These are phyloP conservation scores for Meandrusa payeni DNA, from an alignment of 2,888 invertebrate species.

Conservation along the genomic window DNA sequence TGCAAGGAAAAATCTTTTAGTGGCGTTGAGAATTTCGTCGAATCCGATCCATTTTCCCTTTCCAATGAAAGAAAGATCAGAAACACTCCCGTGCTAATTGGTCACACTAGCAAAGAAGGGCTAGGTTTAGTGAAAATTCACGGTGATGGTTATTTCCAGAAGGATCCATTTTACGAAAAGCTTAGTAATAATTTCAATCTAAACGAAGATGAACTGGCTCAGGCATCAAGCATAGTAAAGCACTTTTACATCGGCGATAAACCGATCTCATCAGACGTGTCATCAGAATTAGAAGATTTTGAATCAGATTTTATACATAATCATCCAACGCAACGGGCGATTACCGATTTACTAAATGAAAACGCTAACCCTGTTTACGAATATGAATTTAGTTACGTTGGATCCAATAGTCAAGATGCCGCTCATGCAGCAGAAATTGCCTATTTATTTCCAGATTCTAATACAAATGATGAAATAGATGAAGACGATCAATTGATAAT, in stretches of 20 bases:
- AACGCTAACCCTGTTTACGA: conserved; percentile 56
- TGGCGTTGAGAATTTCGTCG: conserved; percentile 59
- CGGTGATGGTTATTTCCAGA: conserved; percentile 44
- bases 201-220: conserved; percentile 41
- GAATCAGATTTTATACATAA: conserved; percentile 61
- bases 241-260: conserved; percentile 69
- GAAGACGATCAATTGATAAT: conserved; percentile 47
- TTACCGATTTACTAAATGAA: conserved; percentile 50
- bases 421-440: conserved; percentile 54
- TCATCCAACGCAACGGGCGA: conserved; percentile 58
- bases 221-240: conserved; percentile 46
- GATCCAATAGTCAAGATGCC: conserved; percentile 41
- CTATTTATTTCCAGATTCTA: conserved; percentile 50
- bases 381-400: conserved; percentile 60
- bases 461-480: conserved; percentile 29
- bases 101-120: conserved; percentile 55
- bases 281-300: conserved; percentile 47
- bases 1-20: conserved; percentile 67
- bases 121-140: conserved; percentile 33
- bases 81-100: conserved; percentile 61
- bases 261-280: conserved; percentile 41
- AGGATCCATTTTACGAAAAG: conserved; percentile 55
- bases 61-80: conserved; percentile 55
- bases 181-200: conserved; percentile 55
- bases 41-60: conserved; percentile 54